Base-by-base conservation (phyloP, 2,888 invertebrate genomes). In the Sminthurinus aureus region DNA sequence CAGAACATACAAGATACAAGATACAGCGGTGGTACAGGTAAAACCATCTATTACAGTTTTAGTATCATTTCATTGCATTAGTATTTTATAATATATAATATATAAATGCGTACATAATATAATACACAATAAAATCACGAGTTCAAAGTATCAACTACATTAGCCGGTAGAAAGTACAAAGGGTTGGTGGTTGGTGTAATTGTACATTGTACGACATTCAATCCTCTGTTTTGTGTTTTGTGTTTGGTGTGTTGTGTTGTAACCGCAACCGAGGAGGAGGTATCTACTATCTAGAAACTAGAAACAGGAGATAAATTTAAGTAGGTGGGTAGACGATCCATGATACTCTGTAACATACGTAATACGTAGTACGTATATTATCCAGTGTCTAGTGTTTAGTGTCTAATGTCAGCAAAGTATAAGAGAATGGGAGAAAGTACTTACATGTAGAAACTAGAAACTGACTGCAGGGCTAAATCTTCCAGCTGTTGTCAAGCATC, bases 121-220 rank as follows among this genome's bases (percentile, higher is more conserved):
- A n/a, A n/a, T n/a, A n/a, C n/a, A n/a, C n/a, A n/a, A n/a, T n/a
- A n/a, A n/a, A n/a, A n/a, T n/a, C 24, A 13, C 71, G 26, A 71
- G 71, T 71, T 71, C 71, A 71, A 71, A 71, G 71, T 71, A 71
- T 24, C 71, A 71, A 71, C 71, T 24, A 24, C 71, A 71, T 71
- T 71, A 71, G 26, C 67, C n/a, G 11, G n/a, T 69, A 69, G 0
- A 3, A 69, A 20, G 18, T 67, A 67, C 71, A n/a, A 38, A 38
- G 38, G 6, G 38, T 6, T 38, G 38, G 38, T 38, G 38, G 38
- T 38, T 71, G 24, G 24, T 71, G 22, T 71, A 71, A 71, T 71
- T 71, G 24, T 71, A 71, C 71, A 12, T 71, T 71, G 71, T 71
- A 71, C 38, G 38, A 38, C 71, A 71, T 71, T 8, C 4, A 58